These are phyloP conservation scores for Nesospiza acunhae DNA, from an alignment of 2,113 vertebrate species.

Conservation along the genomic window DNA sequence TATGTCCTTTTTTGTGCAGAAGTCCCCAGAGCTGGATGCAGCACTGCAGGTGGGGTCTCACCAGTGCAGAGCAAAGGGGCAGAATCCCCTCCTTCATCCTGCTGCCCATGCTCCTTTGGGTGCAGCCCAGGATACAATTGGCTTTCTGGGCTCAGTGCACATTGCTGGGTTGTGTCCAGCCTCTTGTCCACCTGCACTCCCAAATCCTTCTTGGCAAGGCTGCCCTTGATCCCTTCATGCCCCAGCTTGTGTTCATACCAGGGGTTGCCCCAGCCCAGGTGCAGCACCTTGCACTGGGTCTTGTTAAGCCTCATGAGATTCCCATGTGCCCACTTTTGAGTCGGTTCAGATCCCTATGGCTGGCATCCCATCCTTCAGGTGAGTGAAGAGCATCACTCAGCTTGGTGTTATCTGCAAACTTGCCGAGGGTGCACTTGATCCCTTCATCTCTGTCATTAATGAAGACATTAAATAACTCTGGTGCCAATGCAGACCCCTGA, in stretches of 20 bases:
- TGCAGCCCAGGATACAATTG: background rate
- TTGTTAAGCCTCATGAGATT: background rate
- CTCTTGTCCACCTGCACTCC: too few relatives aligned
- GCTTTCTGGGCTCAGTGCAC: background rate
- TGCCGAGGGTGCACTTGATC: background rate
- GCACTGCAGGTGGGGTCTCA: background rate
- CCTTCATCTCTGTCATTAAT: background rate
- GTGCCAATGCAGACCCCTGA: background rate
- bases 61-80: background rate
- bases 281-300: background rate
- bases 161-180: too few relatives aligned
- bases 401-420: background rate
- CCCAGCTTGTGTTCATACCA: fast-evolving
- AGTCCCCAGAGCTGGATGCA: background rate
- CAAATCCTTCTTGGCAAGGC: too few relatives aligned
- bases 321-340: background rate
- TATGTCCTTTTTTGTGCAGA: background rate
- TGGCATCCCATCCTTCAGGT: background rate
- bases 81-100: background rate
- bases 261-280: background rate
- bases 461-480: background rate
- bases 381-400: background rate
- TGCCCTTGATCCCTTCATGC: background rate
- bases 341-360: background rate
- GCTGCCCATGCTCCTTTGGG: background rate